Evolutionary conservation across 92 coral and sea anemone species (phyloP).

Genomic region (Bergia puertoricense): DNA sequence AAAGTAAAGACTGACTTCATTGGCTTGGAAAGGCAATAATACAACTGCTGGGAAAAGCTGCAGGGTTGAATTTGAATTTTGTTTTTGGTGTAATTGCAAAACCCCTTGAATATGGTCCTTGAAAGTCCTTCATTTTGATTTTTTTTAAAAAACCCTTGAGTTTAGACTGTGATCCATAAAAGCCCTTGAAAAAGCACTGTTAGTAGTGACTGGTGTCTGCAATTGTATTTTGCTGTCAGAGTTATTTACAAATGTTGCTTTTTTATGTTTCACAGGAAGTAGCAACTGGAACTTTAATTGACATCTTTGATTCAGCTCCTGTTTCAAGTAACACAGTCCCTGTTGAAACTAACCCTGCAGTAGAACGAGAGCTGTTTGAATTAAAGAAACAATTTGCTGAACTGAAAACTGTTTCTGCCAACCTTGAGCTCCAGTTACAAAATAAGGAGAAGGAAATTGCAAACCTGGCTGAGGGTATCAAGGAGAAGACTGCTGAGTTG

Average conservation of each 20-base stretch:
- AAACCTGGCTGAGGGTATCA: constrained; percentile 46
- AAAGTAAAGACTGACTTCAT: too few species aligned
- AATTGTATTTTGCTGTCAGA: too few species aligned
- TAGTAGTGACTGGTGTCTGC: too few species aligned
- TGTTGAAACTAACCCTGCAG: constrained; percentile 19
- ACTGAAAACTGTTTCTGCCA: constrained; percentile 47
- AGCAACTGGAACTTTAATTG: constrained; percentile 22
- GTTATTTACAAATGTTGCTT: not conserved
- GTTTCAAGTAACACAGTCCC: not conserved
- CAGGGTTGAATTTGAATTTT: not conserved
- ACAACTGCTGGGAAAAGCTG: too few species aligned
- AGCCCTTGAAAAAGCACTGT: too few species aligned
- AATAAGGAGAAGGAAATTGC: constrained; percentile 56
- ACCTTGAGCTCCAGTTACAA: constrained; percentile 63
- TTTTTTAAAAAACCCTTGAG: too few species aligned
- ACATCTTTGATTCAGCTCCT: constrained; percentile 21
- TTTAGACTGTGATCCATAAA: too few species aligned
- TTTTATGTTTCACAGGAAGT: constrained; percentile 16
- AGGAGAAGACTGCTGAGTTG: constrained; percentile 62
- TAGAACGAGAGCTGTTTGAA: constrained; percentile 18
- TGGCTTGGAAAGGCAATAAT: too few species aligned
- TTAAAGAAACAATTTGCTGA: constrained; percentile 48
- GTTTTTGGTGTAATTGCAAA: too few species aligned
- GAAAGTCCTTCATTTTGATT: too few species aligned
- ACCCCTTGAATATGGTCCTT: too few species aligned